phyloP scores from a whole-genome alignment of 2,113 vertebrate species.

The Cynocephalus volans region DNA sequence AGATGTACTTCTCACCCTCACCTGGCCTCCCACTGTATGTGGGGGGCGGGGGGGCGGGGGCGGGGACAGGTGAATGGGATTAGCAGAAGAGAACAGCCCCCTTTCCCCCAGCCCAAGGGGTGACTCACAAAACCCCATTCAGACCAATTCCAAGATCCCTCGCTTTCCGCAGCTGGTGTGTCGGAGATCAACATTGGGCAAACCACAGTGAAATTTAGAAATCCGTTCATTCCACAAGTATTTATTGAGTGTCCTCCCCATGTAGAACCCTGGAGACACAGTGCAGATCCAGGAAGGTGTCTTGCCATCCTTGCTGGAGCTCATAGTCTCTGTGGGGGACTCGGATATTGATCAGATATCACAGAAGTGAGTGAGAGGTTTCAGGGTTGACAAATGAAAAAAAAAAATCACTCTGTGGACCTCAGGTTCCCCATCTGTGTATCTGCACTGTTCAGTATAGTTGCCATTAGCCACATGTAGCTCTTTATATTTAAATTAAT shows the following conservation, averaged over 20 bases:
- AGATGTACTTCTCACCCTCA: neutral
- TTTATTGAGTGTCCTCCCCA: neutral
- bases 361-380: neutral
- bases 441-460: neutral
- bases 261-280: fast-evolving
- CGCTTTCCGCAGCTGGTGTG: neutral
- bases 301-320: neutral
- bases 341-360: fast-evolving
- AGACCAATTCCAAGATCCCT: neutral
- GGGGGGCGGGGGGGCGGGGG: too few species aligned
- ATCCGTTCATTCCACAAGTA: neutral
- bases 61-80: neutral
- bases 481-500: neutral
- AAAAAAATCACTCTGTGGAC: neutral
- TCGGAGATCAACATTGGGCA: neutral
- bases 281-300: neutral
- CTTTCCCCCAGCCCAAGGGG: too few species aligned
- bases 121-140: too few species aligned
- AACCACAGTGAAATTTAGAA: neutral
- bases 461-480: fast-evolving
- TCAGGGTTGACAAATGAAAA: neutral
- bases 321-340: fast-evolving
- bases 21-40: too few species aligned
- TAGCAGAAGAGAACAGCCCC: neutral
- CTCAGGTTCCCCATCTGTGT: fast-evolving